phyloP scores from a whole-genome alignment of 2,888 invertebrate genomes.

The Athalia cordata region DNA sequence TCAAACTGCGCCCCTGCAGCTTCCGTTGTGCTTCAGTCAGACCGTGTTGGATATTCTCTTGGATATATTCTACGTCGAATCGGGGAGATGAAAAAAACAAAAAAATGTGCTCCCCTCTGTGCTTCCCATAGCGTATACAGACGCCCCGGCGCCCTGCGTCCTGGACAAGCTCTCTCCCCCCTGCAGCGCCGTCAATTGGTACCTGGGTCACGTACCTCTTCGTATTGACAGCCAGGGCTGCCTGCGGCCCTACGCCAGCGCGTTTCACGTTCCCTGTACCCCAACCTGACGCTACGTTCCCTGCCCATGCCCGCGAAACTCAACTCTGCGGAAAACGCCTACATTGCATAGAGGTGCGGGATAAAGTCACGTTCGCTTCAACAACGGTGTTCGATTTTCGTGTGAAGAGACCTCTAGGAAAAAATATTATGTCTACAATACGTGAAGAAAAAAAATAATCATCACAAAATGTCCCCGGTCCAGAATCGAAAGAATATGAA shows the following conservation, averaged over 20 bases:
- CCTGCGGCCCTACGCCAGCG: conserved; percentile 13
- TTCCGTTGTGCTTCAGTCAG: neutral
- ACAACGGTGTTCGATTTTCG: conserved; percentile 6
- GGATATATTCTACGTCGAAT: conserved; percentile 27
- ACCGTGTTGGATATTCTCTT: conserved; percentile 9
- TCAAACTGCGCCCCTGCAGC: neutral
- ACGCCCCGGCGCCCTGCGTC: conserved; percentile 8
- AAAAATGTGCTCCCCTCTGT: neutral
- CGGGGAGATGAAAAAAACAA: neutral
- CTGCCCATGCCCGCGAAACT: neutral
- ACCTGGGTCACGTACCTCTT: conserved; percentile 70
- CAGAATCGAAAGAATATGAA: too few species aligned
- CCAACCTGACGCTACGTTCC: conserved; percentile 12
- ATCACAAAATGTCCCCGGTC: too few species aligned
- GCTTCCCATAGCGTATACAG: conserved; percentile 15
- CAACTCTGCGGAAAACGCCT: conserved; percentile 7
- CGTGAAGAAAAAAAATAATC: too few species aligned
- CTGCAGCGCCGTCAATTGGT: conserved; percentile 61
- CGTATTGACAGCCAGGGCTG: conserved; percentile 66
- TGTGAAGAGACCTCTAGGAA: conserved; percentile 15
- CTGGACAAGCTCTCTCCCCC: conserved; percentile 40
- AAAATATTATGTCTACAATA: neutral
- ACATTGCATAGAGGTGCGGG: neutral
- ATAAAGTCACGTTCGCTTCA: neutral
- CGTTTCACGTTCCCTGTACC: conserved; percentile 26